Base-by-base conservation (phyloP, 2,797 vertebrate species). In the Gambelia wislizenii region DNA sequence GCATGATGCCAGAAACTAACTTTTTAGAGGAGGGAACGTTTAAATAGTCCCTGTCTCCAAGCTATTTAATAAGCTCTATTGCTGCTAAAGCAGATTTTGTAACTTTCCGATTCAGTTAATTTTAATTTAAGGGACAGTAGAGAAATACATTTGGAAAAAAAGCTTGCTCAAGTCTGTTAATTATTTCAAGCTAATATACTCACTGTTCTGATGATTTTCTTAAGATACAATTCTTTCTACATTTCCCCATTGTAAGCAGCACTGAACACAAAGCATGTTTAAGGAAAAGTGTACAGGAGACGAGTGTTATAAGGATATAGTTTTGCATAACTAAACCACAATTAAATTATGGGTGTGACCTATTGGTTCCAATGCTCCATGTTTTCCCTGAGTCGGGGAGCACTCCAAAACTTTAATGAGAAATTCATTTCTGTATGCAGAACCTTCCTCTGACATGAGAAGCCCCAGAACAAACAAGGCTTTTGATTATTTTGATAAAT, bases 1-100 rank as follows among this genome's bases (percentile, higher is more conserved):
- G 75, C 9, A 86, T 87, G 86, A 92, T 77, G 22, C 67, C 88
- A 90, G 75, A n/a, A 13, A 84, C 85, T 85, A 85, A 87, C 84
- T 25, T 89, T 94, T 86, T 85, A 56, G 59, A 91, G 81, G 0
- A 0, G 49, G 47, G 6, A 81, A 85, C 33, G 13, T 76, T 52
- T 90, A 82, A 47, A 3, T 83, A 91, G 91, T 75, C 61, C 36
- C 4, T 87, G 1, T 76, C 44, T 88, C 79, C 39, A 88, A 44
- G 12, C 33, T 87, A 1, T 56, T 67, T 86, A 67, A 84, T 0
- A 79, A 86, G 81, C 12, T 42, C 79, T 81, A 30, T 25, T n/a
- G 80, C 74, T 59, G 80, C 6, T 80, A 47, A 86, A 90, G 10
- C 2, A 2, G 0, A 52, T 54, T 47, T 36, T 78, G 47, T 70